Conservation (phyloP, 2,888 invertebrate genomes). For the Drosophila lutescens region DNA sequence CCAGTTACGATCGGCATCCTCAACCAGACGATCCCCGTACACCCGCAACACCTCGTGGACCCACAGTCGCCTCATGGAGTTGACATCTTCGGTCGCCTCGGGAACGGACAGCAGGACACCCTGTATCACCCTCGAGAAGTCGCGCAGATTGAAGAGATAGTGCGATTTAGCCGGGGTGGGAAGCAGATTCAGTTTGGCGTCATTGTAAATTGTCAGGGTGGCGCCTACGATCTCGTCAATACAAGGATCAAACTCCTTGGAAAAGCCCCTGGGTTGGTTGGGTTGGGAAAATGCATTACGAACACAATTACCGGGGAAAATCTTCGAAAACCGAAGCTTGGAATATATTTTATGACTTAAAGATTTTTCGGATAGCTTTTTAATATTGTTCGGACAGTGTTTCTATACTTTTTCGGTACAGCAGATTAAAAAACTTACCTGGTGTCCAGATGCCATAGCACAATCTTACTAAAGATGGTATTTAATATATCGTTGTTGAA, state of each 20-base stretch:
- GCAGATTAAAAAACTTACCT: constrained; percentile 85
- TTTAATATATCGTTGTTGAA: constrained; percentile 93
- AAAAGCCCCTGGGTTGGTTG: constrained; percentile 89
- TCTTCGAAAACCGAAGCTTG: constrained; percentile 12
- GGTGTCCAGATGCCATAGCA: constrained; percentile 98
- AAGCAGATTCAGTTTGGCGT: constrained; percentile 91
- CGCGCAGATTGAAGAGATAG: constrained; percentile 96
- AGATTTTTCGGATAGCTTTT: not conserved
- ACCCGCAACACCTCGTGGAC: constrained; percentile 96
- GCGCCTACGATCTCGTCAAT: constrained; percentile 94
- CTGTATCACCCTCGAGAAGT: constrained; percentile 96
- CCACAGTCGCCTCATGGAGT: constrained; percentile 96
- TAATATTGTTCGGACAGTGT: no score
- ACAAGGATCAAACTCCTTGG: constrained; percentile 96
- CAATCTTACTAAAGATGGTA: constrained; percentile 94
- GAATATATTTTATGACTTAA: not conserved
- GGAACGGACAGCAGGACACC: constrained; percentile 96
- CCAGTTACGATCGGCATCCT: constrained; percentile 93
- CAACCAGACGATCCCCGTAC: constrained; percentile 95
- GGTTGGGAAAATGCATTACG: constrained; percentile 5
- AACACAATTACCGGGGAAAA: not conserved
- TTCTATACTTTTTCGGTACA: no score
- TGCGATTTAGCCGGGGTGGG: constrained; percentile 97
- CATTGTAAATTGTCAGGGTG: constrained; percentile 94
- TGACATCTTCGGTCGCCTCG: constrained; percentile 93